These are phyloP conservation scores for Magallana ariakensis DNA, from an alignment of 1,140 invertebrate genomes.

Conservation along the genomic window DNA sequence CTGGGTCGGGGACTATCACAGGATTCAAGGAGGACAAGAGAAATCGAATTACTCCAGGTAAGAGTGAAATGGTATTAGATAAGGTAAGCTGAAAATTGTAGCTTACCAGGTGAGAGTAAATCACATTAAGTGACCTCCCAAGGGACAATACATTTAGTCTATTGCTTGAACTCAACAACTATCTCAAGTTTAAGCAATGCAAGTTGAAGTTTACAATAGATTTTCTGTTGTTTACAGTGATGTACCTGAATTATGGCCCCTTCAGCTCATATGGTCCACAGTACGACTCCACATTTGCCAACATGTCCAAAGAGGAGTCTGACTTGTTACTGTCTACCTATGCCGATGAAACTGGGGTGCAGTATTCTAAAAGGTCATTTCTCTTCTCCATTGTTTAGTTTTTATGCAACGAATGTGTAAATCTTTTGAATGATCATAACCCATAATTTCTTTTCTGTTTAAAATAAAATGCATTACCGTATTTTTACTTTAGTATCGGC, in stretches of 20 bases:
- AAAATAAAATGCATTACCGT: not conserved
- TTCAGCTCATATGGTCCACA: conserved; percentile 97
- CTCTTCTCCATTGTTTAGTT: too few species aligned
- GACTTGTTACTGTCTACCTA: conserved; percentile 95
- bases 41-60: conserved; percentile 90
- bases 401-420: too few species aligned
- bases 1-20: conserved; percentile 86
- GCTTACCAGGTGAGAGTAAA: too few species aligned
- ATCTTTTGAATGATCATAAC: too few species aligned
- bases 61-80: not conserved
- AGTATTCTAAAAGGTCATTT: conserved; percentile 85
- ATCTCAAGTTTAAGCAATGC: too few species aligned
- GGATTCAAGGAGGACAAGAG: conserved; percentile 92
- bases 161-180: not conserved
- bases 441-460: not conserved
- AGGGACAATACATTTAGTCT: not conserved
- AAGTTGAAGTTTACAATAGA: too few species aligned
- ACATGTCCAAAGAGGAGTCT: conserved; percentile 94
- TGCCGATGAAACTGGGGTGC: conserved; percentile 91
- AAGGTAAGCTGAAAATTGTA: not conserved
- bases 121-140: too few species aligned
- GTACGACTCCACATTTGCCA: conserved; percentile 97
- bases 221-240: conserved; percentile 81
- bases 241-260: conserved; percentile 95
- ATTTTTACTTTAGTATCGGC: conserved; percentile 82